Evolutionary conservation across 2,797 vertebrate genomes (phyloP).

Genomic region (Dromococcyx pavoninus): DNA sequence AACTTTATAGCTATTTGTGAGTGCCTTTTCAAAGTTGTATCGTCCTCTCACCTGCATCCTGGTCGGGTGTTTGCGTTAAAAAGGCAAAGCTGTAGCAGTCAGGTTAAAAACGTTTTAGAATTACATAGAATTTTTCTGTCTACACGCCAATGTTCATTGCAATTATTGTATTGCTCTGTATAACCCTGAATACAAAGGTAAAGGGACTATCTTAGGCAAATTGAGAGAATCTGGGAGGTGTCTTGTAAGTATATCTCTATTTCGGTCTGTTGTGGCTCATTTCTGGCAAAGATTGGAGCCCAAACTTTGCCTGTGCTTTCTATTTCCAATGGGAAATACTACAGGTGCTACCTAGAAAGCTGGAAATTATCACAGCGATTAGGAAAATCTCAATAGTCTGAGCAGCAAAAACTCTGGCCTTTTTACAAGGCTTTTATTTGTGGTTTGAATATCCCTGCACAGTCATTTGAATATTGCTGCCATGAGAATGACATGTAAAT

Average conservation of each 20-base stretch:
- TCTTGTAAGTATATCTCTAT: not conserved
- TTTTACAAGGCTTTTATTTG: constrained; percentile 44
- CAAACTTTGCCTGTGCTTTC: not conserved
- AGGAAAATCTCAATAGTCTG: not conserved
- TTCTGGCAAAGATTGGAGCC: constrained; percentile 39
- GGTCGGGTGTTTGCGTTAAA: not conserved
- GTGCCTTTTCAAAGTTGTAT: not conserved
- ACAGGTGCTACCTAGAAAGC: not conserved
- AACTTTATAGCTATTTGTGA: not conserved
- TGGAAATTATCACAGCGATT: not conserved
- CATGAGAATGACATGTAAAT: constrained; percentile 45
- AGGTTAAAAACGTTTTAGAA: not conserved
- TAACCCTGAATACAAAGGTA: not conserved
- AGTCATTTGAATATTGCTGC: constrained; percentile 37
- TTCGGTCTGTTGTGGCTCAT: constrained; percentile 12
- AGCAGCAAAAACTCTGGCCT: constrained; percentile 12
- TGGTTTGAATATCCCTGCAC: constrained; percentile 46
- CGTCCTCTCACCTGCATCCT: not conserved
- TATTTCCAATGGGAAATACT: not conserved
- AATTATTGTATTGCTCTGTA: not conserved
- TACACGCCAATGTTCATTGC: not conserved
- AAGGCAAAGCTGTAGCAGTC: constrained; percentile 4
- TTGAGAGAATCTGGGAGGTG: constrained; percentile 42
- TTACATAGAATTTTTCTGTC: not conserved
- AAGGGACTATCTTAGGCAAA: not conserved